Evolutionary conservation across 2,113 vertebrate genomes (phyloP).

Genomic region (Carassius auratus): DNA sequence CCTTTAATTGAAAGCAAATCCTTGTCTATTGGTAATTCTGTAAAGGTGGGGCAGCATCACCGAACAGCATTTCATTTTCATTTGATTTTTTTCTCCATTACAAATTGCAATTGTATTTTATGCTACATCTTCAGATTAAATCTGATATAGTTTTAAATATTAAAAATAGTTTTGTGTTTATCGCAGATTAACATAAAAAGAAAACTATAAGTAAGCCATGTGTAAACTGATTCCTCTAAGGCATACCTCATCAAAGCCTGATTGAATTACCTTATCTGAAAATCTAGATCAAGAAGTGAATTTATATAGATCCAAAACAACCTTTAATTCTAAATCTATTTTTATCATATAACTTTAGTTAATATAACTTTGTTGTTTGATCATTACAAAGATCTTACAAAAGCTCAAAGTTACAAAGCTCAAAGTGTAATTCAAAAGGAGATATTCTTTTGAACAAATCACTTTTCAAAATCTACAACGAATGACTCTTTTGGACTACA

Average conservation of each 20-base stretch:
- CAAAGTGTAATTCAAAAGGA: no score
- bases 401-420: no score
- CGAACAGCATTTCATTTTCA: background rate
- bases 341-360: no score
- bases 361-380: no score
- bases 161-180: background rate
- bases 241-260: background rate
- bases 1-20: conserved; percentile 12
- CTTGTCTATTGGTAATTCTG: background rate
- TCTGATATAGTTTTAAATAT: background rate
- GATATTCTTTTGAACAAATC: no score
- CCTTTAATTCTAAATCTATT: no score
- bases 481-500: no score
- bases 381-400: no score
- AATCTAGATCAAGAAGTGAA: background rate
- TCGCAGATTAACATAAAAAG: background rate
- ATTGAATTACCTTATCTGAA: background rate
- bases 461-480: no score
- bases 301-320: background rate
- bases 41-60: background rate
- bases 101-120: background rate
- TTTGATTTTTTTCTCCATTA: background rate
- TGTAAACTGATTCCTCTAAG: background rate
- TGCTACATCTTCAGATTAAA: background rate
- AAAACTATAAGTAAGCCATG: background rate